Evolutionary conservation across 2,113 vertebrate genomes (phyloP).

Genomic region (Riparia riparia): DNA sequence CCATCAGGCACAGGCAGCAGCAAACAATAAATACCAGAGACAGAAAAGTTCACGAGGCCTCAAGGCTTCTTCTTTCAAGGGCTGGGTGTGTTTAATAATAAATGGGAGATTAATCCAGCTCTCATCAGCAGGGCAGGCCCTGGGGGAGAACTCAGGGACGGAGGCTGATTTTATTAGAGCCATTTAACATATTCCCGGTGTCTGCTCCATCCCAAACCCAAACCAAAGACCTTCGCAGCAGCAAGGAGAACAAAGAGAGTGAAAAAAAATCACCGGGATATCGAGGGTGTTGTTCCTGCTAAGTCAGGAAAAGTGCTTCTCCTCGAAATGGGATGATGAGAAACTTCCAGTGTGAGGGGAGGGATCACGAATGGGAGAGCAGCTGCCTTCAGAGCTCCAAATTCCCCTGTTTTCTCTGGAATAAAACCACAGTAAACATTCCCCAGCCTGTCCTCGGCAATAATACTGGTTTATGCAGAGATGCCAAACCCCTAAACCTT

Average conservation of each 20-base stretch:
- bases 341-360: background rate
- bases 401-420: too few species aligned
- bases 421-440: background rate
- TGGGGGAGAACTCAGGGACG: background rate
- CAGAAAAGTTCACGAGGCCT: background rate
- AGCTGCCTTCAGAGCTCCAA: background rate
- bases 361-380: background rate
- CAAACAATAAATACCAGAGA: slow-evolving; percentile 14
- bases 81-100: slow-evolving; percentile 55
- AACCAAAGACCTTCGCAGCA: background rate
- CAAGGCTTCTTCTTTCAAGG: slow-evolving; percentile 13
- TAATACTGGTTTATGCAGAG: rapidly evolving
- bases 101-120: slow-evolving; percentile 29
- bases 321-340: background rate
- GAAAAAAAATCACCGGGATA: background rate
- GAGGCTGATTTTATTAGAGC: slow-evolving; percentile 21
- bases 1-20: background rate
- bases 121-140: background rate
- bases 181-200: slow-evolving; percentile 11
- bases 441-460: background rate
- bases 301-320: background rate
- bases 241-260: background rate
- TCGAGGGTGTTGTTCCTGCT: background rate
- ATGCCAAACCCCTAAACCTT: background rate
- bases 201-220: background rate